Evolutionary conservation across 1,140 invertebrate genomes (phyloP).

Genomic region (Bombyx mori): ASM3026992v2 NC_085112.1:8575001-8575500

Average conservation of each 20-base stretch:
- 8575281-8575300: conserved; percentile 36
- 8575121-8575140: conserved; percentile 15
- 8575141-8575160: conserved; percentile 17
- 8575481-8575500: too few relatives aligned
- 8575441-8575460: too few relatives aligned
- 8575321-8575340: conserved; percentile 54
- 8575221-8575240: conserved; percentile 34
- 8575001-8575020: conserved; percentile 13
- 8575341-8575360: conserved; percentile 41
- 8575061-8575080: conserved; percentile 12
- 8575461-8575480: too few relatives aligned
- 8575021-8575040: conserved; percentile 8
- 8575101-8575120: conserved; percentile 10
- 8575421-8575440: too few relatives aligned
- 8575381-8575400: conserved; percentile 23
- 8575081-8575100: conserved; percentile 15
- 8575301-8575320: conserved; percentile 31
- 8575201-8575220: conserved; percentile 24
- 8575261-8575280: conserved; percentile 34
- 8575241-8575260: conserved; percentile 49
- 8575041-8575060: conserved; percentile 14
- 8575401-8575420: conserved; percentile 11
- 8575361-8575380: conserved; percentile 14
- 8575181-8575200: conserved; percentile 17
- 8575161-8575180: conserved; percentile 22